Conservation (phyloP, 1,140 invertebrate genomes). For the Holcopasites calliopsidis region DNA sequence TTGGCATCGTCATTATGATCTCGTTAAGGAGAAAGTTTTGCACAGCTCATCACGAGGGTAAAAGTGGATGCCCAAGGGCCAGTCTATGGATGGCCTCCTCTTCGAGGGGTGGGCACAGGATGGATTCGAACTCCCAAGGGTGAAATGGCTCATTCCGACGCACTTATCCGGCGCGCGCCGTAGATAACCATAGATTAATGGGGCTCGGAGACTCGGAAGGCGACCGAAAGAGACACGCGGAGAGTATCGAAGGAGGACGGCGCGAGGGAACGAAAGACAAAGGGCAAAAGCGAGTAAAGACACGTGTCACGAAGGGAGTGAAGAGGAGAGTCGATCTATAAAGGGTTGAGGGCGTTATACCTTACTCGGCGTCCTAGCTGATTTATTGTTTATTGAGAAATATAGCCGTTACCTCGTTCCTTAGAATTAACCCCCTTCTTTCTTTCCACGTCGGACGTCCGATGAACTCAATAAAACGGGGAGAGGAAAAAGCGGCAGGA, state of each 20-base stretch:
- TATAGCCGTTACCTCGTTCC: conserved; percentile 68
- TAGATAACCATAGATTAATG: conserved; percentile 80
- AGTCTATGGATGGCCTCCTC: conserved; percentile 61
- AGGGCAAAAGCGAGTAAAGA: conserved; percentile 30
- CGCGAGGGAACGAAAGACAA: conserved; percentile 14
- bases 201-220: conserved; percentile 67
- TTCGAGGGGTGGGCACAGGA: conserved; percentile 69
- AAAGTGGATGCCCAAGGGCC: conserved; percentile 74
- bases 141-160: conserved; percentile 78
- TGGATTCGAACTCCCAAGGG: conserved; percentile 76
- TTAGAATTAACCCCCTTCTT: conserved; percentile 69
- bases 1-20: conserved; percentile 59
- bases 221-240: conserved; percentile 43
- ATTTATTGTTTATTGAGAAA: conserved; percentile 80
- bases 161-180: conserved; percentile 76
- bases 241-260: conserved; percentile 9
- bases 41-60: conserved; percentile 69
- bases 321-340: conserved; percentile 60
- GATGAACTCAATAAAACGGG: not conserved
- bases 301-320: conserved; percentile 34
- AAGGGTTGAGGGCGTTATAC: conserved; percentile 66
- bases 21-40: conserved; percentile 71
- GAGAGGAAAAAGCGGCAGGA: not conserved
- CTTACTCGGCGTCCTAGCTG: conserved; percentile 68
- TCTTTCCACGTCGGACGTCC: conserved; percentile 41